These are phyloP conservation scores for Acanthosoma haemorrhoidale DNA, from an alignment of 2,888 invertebrate species.

Conservation along the genomic window DNA sequence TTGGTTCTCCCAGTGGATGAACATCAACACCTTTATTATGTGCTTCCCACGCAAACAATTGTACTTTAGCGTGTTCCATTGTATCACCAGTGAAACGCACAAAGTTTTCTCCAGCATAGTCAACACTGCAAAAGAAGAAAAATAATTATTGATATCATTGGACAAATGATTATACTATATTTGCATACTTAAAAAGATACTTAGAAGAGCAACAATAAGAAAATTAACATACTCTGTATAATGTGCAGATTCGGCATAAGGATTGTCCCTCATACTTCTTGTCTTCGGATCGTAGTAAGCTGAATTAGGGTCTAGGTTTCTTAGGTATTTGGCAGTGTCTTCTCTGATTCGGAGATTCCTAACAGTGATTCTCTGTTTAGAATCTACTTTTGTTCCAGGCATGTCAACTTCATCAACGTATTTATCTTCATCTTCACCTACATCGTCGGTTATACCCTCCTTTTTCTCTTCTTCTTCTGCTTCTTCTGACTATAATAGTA, in stretches of 20 bases:
- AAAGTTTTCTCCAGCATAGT: slow-evolving; percentile 95
- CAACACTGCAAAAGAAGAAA: slow-evolving; percentile 49
- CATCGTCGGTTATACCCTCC: slow-evolving; percentile 39
- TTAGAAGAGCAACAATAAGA: not conserved
- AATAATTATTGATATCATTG: too few species aligned
- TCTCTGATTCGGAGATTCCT: slow-evolving; percentile 95
- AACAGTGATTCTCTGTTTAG: slow-evolving; percentile 97
- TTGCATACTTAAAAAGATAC: not conserved
- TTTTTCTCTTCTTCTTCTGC: slow-evolving; percentile 33
- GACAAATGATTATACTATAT: too few species aligned
- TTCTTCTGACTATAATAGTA: not conserved
- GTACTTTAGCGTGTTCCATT: slow-evolving; percentile 79
- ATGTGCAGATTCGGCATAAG: slow-evolving; percentile 56
- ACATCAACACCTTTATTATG: slow-evolving; percentile 89
- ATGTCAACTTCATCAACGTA: slow-evolving; percentile 93
- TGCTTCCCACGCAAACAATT: slow-evolving; percentile 97
- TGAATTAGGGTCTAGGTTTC: slow-evolving; percentile 93
- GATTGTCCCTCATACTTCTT: slow-evolving; percentile 96
- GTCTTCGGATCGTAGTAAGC: slow-evolving; percentile 99
- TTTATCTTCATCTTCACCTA: slow-evolving; percentile 69
- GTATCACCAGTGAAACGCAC: slow-evolving; percentile 93
- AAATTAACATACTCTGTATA: slow-evolving; percentile 55
- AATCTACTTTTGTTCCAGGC: slow-evolving; percentile 99
- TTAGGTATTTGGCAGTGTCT: slow-evolving; percentile 96
- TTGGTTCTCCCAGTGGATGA: slow-evolving; percentile 94